Evolutionary conservation across 2,888 invertebrate genomes (phyloP).

Genomic region (Norana najaformis): DNA sequence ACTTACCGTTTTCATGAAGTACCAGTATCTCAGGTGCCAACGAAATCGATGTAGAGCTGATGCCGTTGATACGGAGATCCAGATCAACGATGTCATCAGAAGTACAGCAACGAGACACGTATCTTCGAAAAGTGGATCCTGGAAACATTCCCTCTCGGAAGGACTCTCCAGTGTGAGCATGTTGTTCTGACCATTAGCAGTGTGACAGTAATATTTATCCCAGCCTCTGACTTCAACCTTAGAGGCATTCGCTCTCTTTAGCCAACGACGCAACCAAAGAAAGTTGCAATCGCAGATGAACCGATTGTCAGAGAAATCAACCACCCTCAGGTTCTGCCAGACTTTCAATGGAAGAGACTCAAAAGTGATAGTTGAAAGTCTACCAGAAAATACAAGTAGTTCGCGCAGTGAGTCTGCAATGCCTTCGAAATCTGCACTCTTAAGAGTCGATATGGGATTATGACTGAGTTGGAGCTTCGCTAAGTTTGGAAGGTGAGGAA

Average conservation of each 20-base stretch:
- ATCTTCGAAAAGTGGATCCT: not conserved
- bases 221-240: slow-evolving; percentile 9
- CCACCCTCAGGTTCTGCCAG: slow-evolving; percentile 48
- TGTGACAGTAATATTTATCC: not conserved
- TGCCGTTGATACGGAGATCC: slow-evolving; percentile 31
- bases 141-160: not conserved
- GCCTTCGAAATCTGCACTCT: not conserved
- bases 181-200: not conserved
- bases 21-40: slow-evolving; percentile 68
- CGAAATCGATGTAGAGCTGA: slow-evolving; percentile 65
- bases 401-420: not conserved
- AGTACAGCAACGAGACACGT: not conserved
- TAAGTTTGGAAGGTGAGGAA: not conserved
- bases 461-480: not conserved
- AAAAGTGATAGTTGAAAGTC: not conserved
- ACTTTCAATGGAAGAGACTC: not conserved
- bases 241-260: not conserved
- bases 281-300: slow-evolving; percentile 69
- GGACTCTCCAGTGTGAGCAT: not conserved
- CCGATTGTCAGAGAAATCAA: slow-evolving; percentile 68
- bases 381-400: not conserved
- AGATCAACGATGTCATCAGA: slow-evolving; percentile 35
- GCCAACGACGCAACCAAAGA: slow-evolving; percentile 43
- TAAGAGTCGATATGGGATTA: not conserved
- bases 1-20: slow-evolving; percentile 2